Evolutionary conservation across 2,888 invertebrate species (phyloP).

Genomic region (Aleiodes leptofemur): DNA sequence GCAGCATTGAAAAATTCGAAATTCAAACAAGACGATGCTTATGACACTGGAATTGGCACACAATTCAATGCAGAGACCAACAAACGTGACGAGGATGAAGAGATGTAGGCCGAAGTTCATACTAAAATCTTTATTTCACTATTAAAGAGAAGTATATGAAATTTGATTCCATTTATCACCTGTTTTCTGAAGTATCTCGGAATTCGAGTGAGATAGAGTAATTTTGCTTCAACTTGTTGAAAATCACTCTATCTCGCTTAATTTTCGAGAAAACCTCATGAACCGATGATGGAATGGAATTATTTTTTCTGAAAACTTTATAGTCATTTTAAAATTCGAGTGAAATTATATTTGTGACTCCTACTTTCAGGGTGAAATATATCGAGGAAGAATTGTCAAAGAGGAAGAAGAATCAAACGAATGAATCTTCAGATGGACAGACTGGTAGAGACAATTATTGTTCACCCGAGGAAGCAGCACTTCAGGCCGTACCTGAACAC

Average conservation of each 20-base stretch:
- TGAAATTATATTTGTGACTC: background rate
- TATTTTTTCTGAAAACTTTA: too few relatives aligned
- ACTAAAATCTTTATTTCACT: background rate
- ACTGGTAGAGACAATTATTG: conserved; percentile 79
- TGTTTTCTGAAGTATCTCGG: too few relatives aligned
- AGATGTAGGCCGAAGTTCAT: conserved; percentile 83
- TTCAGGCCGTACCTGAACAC: conserved; percentile 92
- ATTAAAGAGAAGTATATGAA: too few relatives aligned
- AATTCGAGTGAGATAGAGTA: too few relatives aligned
- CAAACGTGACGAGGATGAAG: conserved; percentile 98
- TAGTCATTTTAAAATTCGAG: background rate
- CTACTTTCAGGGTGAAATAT: conserved; percentile 80
- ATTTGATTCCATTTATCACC: too few relatives aligned
- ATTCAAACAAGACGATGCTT: conserved; percentile 91
- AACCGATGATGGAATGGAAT: too few relatives aligned
- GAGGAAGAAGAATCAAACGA: conserved; percentile 82
- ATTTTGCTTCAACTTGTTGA: too few relatives aligned
- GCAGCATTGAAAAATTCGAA: conserved; percentile 88
- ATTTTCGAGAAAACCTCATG: too few relatives aligned
- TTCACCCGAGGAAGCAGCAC: conserved; percentile 92
- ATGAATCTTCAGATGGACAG: conserved; percentile 67
- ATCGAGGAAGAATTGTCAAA: conserved; percentile 93
- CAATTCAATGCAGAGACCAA: conserved; percentile 99
- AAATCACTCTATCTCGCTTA: too few relatives aligned
- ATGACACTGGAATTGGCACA: conserved; percentile 95